Evolutionary conservation across 2,888 invertebrate species (phyloP).

Genomic region (Drosophila putrida): DNA sequence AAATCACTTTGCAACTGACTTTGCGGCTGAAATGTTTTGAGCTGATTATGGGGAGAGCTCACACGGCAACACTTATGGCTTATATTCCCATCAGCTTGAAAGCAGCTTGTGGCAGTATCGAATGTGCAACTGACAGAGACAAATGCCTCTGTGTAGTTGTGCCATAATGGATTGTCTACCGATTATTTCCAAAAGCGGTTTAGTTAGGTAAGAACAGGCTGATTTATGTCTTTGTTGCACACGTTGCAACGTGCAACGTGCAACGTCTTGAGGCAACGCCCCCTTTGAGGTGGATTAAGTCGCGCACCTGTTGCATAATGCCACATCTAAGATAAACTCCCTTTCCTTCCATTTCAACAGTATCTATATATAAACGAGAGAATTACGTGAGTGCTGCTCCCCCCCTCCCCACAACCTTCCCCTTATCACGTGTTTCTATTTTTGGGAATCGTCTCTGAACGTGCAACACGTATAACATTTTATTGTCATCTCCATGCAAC

Average conservation of each 20-base stretch:
- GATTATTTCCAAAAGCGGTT: slow-evolving; percentile 15
- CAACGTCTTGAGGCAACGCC: slow-evolving; percentile 4
- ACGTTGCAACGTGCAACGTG: not conserved
- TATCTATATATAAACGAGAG: slow-evolving; percentile 25
- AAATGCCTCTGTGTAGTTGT: slow-evolving; percentile 27
- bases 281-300: slow-evolving; percentile 10
- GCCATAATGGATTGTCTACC: slow-evolving; percentile 20
- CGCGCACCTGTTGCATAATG: slow-evolving; percentile 59
- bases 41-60: not conserved
- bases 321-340: slow-evolving; percentile 2
- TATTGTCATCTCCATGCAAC: slow-evolving; percentile 55
- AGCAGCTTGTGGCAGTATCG: slow-evolving; percentile 11
- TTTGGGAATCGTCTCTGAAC: slow-evolving; percentile 19
- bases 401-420: not conserved
- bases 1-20: slow-evolving; percentile 18
- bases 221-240: slow-evolving; percentile 35
- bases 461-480: slow-evolving; percentile 30
- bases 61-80: slow-evolving; percentile 4
- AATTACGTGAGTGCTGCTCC: not conserved
- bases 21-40: slow-evolving; percentile 1
- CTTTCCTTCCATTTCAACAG: not conserved
- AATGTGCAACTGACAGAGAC: slow-evolving; percentile 28
- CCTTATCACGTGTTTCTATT: slow-evolving; percentile 17
- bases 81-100: not conserved
- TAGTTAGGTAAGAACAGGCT: not conserved